Base-by-base conservation (phyloP, 2,888 invertebrate species). In the Dione juno region DNA sequence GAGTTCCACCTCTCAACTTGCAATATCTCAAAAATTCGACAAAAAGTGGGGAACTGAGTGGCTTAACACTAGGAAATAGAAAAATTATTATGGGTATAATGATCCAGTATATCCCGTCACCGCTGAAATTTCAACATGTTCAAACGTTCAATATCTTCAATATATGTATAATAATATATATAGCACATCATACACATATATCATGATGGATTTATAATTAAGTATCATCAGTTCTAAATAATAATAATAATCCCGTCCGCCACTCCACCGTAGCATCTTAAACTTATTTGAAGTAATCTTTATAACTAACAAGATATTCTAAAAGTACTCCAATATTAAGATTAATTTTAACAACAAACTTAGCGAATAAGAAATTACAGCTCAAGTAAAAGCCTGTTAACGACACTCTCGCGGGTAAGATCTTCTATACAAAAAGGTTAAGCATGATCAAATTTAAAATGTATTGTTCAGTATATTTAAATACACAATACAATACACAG, bases 351-450 rank as follows among this genome's bases (percentile, higher is more conserved):
- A 59, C 37, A 48, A 41, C 48, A 40, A 67, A 67, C 57, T 67
- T 67, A 48, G 48, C 19, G 67, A 57, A 37, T 35, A 48, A 40
- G 45, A 65, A 40, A 52, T 66, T 54, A 67, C 48, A 21, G 45
- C 19, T 59, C 21, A 21, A 21, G 66, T 67, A 67, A 67, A 67
- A 67, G 52, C 45, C 45, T 70, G 16, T 61, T 66, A 70, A 66
- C 59, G 66, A 70, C 53, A 53, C 53, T 59, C 19, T 43, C 19
- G 45, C 43, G 61, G 66, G 43, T 54, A 63, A 66, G 66, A 66
- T 40, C 52, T 61, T 53, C 66, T 59, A 37, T 21, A 21, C n/a
- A 41, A 28, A 41, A 54, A 66, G 53, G 53, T 41, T 11, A 19
- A 50, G 19, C 14, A 54, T 14, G 8, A 53, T 53, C 53, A 8